Conservation (phyloP, 2,797 vertebrate genomes). For the Protosalanx chinensis region DNA sequence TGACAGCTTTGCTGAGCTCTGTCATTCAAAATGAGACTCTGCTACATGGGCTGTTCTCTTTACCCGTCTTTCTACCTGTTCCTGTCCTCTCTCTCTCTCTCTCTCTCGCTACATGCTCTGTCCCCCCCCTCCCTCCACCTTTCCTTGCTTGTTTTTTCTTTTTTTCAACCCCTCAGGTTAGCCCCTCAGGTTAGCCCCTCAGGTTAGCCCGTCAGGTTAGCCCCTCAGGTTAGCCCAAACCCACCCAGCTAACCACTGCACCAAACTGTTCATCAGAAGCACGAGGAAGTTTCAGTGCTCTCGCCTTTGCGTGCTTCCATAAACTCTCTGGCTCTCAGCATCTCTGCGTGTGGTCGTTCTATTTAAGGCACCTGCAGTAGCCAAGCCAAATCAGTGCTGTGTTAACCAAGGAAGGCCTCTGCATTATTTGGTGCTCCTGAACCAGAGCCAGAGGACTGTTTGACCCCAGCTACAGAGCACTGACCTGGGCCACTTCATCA, state of each 20-base stretch:
- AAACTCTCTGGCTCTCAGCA: neutral
- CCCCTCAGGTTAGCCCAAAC: conserved; percentile 14
- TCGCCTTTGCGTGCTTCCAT: neutral
- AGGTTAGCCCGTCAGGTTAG: too few relatives aligned
- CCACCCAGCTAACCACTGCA: conserved; percentile 17
- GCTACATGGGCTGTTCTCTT: neutral
- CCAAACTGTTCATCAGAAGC: conserved; percentile 13
- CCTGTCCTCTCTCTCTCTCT: neutral
- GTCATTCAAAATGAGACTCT: neutral
- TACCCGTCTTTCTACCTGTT: neutral
- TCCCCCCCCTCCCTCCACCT: neutral
- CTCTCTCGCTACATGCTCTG: neutral
- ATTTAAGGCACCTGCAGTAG: conserved; percentile 28
- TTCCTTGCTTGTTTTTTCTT: neutral
- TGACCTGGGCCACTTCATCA: neutral
- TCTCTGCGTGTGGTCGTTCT: conserved; percentile 29
- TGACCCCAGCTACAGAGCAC: neutral
- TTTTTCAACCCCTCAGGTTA: too few relatives aligned
- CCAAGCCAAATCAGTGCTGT: conserved; percentile 5
- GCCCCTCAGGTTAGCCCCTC: too few relatives aligned
- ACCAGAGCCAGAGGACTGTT: neutral
- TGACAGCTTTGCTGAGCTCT: neutral
- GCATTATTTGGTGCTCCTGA: neutral
- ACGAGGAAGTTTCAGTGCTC: neutral
- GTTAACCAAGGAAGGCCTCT: neutral